Conservation (phyloP, 2,888 invertebrate species). For the Patella ulyssiponensis region DNA sequence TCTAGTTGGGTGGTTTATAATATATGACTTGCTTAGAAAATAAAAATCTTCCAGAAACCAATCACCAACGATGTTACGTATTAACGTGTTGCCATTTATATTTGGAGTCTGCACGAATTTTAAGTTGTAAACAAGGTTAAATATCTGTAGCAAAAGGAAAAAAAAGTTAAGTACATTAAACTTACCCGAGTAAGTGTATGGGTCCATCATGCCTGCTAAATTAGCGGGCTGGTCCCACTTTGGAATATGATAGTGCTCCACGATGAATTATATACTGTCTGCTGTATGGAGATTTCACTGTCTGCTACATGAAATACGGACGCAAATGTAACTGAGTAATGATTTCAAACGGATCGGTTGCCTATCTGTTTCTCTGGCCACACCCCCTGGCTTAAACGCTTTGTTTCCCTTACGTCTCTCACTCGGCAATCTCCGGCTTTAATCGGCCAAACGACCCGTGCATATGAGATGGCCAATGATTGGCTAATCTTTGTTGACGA, state of each 20-base stretch:
- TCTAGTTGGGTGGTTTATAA: constrained; percentile 4
- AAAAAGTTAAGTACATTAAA: not conserved
- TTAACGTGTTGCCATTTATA: no score
- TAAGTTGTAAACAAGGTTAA: no score
- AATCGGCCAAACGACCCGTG: not conserved
- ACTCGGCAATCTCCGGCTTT: constrained; percentile 3
- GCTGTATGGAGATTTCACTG: constrained; percentile 5
- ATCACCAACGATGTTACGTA: no score
- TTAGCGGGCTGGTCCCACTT: constrained; percentile 12
- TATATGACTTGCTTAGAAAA: no score
- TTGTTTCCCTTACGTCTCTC: constrained; percentile 8
- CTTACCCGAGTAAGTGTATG: constrained; percentile 9
- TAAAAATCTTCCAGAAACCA: no score
- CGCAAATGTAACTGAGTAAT: constrained; percentile 13
- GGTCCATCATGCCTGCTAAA: constrained; percentile 12
- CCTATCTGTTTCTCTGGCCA: constrained; percentile 11
- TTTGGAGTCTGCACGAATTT: no score
- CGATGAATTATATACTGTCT: constrained; percentile 3
- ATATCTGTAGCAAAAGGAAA: no score
- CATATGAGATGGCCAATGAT: not conserved
- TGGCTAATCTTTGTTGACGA: constrained; percentile 1
- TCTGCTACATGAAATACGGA: constrained; percentile 12
- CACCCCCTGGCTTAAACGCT: constrained; percentile 3
- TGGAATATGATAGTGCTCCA: constrained; percentile 13
- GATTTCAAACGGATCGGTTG: constrained; percentile 11